phyloP scores from a whole-genome alignment of 1,140 invertebrate species.

The Drosophila insularis region DNA sequence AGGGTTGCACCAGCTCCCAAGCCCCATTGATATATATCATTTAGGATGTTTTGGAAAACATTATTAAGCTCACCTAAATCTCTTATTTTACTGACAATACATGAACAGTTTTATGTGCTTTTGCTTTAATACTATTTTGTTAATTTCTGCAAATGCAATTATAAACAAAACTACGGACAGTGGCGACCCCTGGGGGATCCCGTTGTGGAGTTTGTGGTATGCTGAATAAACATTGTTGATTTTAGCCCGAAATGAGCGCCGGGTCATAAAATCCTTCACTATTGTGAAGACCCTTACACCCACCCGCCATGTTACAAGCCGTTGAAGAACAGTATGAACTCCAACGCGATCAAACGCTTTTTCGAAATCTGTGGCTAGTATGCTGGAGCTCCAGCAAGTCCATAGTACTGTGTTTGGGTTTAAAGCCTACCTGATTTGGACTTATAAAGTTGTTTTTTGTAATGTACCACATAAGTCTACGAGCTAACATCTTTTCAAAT shows the following conservation, averaged over 20 bases:
- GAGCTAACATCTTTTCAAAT: slow-evolving; percentile 36
- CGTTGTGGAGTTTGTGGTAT: not conserved
- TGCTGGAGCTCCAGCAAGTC: slow-evolving; percentile 47
- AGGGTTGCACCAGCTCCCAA: not conserved
- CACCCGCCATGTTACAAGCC: slow-evolving; percentile 11
- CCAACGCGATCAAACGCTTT: slow-evolving; percentile 32
- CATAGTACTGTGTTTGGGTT: slow-evolving; percentile 1
- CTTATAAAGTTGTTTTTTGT: slow-evolving; percentile 25
- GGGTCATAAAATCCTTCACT: slow-evolving; percentile 1
- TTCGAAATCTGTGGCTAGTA: slow-evolving; percentile 28
- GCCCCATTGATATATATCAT: not conserved
- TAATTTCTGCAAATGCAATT: slow-evolving; percentile 20
- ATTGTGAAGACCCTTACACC: not conserved
- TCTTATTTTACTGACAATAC: slow-evolving; percentile 1
- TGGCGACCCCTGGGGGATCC: slow-evolving; percentile 1
- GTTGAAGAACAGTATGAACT: slow-evolving; percentile 30
- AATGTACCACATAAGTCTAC: slow-evolving; percentile 26
- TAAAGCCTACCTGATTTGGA: slow-evolving; percentile 12
- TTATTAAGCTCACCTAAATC: not conserved
- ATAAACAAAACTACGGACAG: too few relatives aligned
- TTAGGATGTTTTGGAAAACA: not conserved
- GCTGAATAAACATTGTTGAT: slow-evolving; percentile 7
- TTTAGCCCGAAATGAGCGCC: slow-evolving; percentile 12
- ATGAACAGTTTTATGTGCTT: not conserved
- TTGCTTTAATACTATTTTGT: slow-evolving; percentile 11